Evolutionary conservation across 2,113 vertebrate genomes (phyloP).

Genomic region (Ageneiosus marmoratus): DNA sequence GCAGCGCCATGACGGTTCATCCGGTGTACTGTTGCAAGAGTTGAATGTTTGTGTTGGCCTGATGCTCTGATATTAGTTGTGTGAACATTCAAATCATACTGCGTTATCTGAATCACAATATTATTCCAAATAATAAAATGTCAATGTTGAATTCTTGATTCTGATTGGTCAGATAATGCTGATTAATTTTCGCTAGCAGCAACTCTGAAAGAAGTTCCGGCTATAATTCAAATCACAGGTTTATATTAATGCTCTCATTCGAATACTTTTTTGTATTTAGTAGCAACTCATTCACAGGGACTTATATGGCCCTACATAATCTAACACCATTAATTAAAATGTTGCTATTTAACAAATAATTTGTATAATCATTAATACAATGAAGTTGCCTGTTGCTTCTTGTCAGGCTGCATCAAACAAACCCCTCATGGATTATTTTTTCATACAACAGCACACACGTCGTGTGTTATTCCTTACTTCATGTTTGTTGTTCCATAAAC

Average conservation of each 20-base stretch:
- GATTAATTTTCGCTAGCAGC: neutral
- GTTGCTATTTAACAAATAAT: neutral
- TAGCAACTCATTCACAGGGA: neutral
- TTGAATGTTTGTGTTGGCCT: conserved; percentile 55
- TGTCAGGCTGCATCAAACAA: neutral
- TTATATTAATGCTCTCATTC: neutral
- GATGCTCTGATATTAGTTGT: conserved; percentile 58
- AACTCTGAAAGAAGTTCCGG: neutral
- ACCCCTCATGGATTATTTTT: neutral
- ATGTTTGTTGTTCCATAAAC: conserved; percentile 34
- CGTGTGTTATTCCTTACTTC: neutral
- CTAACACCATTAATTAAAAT: neutral
- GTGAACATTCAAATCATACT: conserved; percentile 68
- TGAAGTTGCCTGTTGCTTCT: neutral
- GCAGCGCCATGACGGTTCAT: conserved; percentile 37
- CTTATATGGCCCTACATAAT: neutral
- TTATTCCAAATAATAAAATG: conserved; percentile 25
- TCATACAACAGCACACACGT: neutral
- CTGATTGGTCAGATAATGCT: neutral
- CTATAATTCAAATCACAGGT: neutral
- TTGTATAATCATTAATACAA: neutral
- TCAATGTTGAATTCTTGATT: neutral
- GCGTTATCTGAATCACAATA: conserved; percentile 33
- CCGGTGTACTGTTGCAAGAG: conserved; percentile 32
- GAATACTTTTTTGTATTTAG: neutral